Base-by-base conservation (phyloP, 2,888 invertebrate species). In the Tryphoninae sp. region DNA sequence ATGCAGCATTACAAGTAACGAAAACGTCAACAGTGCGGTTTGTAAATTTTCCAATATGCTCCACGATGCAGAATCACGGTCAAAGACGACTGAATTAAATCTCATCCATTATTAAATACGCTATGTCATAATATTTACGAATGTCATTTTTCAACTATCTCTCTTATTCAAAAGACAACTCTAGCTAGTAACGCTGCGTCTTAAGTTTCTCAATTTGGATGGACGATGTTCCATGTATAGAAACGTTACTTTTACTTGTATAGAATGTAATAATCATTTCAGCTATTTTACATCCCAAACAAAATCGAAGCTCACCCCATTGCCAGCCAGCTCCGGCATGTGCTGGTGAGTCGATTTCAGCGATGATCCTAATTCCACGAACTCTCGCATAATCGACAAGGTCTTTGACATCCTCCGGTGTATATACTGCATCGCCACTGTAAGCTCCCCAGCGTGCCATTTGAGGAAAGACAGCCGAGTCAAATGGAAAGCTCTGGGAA, bases 291-390 rank as follows among this genome's bases (percentile, higher is more conserved):
- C n/a, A 26, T 1, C 13, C 2, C 8, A n/a, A 11, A 68, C n/a
- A 16, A 59, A 59, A 3, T 3, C 4, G 7, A n/a, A 51, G 40
- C 65, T 68, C 58, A 73, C 96, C 96, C 96, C 96, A 97, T 83
- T 95, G 95, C 97, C 97, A 97, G 0, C 97, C 97, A 85, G 96
- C 96, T 2, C 97, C 97, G 1, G 96, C 96, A 91, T 98, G 97
- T 3, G 97, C 97, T 0, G 98, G 98, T 11, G 97, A 96, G 92
- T 98, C 98, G 76, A 98, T 95, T 92, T 98, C 98, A 0, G 98
- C 94, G 72, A 98, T 92, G 11, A 98, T 95, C 83, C 98, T 94
- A 71, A 98, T 95, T 0, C 98, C 98, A 78, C 97, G 94, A n/a
- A 96, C 90, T 84, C 95, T 93, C 0, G 97, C 97, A 89, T 95